Evolutionary conservation across 1,140 invertebrate genomes (phyloP).

Genomic region (Drosophila watanabei): DNA sequence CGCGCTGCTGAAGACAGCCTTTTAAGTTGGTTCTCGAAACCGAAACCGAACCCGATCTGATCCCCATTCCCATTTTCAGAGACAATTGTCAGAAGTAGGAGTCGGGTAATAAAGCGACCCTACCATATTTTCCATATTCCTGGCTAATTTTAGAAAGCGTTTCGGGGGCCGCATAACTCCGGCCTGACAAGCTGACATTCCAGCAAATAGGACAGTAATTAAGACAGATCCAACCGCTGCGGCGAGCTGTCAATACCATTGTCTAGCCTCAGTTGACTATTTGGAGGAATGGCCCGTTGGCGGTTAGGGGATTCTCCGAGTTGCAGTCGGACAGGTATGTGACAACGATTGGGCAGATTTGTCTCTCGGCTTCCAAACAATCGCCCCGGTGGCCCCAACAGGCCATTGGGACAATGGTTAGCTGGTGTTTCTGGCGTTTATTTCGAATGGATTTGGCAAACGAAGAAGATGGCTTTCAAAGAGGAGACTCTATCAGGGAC

Average conservation of each 20-base stretch:
- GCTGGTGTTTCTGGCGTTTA: neutral
- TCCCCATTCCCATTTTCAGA: constrained; percentile 7
- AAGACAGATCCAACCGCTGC: constrained; percentile 32
- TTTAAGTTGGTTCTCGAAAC: constrained; percentile 45
- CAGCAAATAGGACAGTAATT: constrained; percentile 54
- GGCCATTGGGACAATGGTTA: constrained; percentile 24
- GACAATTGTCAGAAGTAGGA: constrained; percentile 21
- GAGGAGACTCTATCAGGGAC: too few species aligned
- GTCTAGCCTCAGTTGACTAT: constrained; percentile 34
- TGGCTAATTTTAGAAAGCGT: constrained; percentile 52
- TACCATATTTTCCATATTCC: constrained; percentile 46
- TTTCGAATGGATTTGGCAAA: constrained; percentile 17
- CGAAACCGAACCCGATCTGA: neutral
- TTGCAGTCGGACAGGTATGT: constrained; percentile 37
- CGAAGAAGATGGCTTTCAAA: neutral
- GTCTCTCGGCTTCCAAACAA: constrained; percentile 29
- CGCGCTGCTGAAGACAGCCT: constrained; percentile 68
- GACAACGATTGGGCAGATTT: constrained; percentile 53
- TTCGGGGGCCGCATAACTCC: constrained; percentile 17
- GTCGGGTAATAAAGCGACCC: constrained; percentile 16
- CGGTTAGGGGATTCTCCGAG: constrained; percentile 5
- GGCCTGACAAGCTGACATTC: constrained; percentile 28
- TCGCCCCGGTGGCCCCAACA: neutral
- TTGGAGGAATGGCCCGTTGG: constrained; percentile 8
- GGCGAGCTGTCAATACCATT: constrained; percentile 41